These are phyloP conservation scores for Eupeodes latifasciatus DNA, from an alignment of 2,888 invertebrate genomes.

Conservation along the genomic window DNA sequence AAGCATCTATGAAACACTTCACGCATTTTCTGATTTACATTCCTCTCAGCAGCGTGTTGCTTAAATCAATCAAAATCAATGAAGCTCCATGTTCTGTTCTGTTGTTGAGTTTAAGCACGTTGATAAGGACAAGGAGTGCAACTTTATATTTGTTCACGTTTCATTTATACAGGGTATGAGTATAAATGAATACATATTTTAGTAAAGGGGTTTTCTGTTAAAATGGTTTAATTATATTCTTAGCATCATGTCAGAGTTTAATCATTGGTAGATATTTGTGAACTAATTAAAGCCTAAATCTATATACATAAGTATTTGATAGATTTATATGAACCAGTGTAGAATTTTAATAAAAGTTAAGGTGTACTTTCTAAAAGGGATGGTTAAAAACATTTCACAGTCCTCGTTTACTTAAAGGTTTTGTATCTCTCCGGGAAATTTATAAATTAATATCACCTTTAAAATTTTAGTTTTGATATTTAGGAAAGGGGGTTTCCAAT, in stretches of 20 bases:
- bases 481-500: too few species aligned
- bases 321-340: neutral
- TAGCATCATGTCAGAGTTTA: conserved; percentile 32
- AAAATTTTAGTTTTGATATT: too few species aligned
- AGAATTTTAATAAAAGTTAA: conserved; percentile 9
- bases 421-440: too few species aligned
- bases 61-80: conserved; percentile 59
- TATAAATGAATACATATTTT: too few species aligned
- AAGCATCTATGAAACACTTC: neutral
- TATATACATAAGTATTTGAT: too few species aligned
- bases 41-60: conserved; percentile 32
- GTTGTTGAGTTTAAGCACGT: neutral
- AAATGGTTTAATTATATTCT: conserved; percentile 56
- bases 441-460: too few species aligned
- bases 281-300: conserved; percentile 20
- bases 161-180: neutral
- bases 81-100: neutral
- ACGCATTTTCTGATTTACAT: conserved; percentile 66
- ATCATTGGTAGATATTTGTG: conserved; percentile 21
- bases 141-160: conserved; percentile 58
- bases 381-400: neutral
- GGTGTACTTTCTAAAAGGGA: neutral
- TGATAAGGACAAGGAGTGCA: conserved; percentile 18
- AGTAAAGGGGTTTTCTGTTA: conserved; percentile 13
- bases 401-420: too few species aligned